These are phyloP conservation scores for Acanthurus leucopareius DNA, from an alignment of 2,797 vertebrate species.

Conservation along the genomic window DNA sequence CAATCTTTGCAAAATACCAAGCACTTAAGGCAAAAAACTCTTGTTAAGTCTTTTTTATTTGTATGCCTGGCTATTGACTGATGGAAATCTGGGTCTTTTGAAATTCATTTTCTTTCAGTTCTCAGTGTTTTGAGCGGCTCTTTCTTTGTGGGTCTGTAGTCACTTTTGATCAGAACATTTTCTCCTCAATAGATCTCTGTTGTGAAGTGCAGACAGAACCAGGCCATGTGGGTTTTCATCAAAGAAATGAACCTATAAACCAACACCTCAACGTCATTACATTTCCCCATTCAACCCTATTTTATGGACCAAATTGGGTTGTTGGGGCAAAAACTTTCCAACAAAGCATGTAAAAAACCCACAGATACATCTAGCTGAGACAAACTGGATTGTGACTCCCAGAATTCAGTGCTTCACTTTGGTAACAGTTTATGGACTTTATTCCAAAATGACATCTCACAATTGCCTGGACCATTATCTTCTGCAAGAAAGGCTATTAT, in stretches of 20 bases:
- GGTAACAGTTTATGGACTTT: constrained; percentile 28
- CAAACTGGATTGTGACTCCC: constrained; percentile 7
- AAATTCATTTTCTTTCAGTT: constrained; percentile 33
- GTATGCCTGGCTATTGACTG: constrained; percentile 19
- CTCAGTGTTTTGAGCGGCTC: not conserved
- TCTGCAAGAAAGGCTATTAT: constrained; percentile 25
- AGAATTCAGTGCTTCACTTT: constrained; percentile 28
- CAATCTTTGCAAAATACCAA: constrained; percentile 21
- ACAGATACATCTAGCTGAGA: constrained; percentile 9
- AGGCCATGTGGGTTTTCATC: constrained; percentile 37
- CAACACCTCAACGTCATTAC: constrained; percentile 29
- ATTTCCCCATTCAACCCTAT: constrained; percentile 23
- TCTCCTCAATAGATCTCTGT: constrained; percentile 36
- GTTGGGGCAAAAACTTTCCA: constrained; percentile 18
- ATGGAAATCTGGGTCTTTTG: constrained; percentile 18
- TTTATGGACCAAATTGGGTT: constrained; percentile 34
- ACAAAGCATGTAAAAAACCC: constrained; percentile 17
- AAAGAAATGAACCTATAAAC: constrained; percentile 41
- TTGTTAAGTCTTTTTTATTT: constrained; percentile 8
- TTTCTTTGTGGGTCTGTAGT: constrained; percentile 17
- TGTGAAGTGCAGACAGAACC: constrained; percentile 19
- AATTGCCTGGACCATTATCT: constrained; percentile 36
- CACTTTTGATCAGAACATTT: constrained; percentile 53
- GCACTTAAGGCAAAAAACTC: not conserved
- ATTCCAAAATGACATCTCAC: constrained; percentile 19